Conservation (phyloP, 2,797 vertebrate genomes). For the Dicrostonyx torquatus region DNA sequence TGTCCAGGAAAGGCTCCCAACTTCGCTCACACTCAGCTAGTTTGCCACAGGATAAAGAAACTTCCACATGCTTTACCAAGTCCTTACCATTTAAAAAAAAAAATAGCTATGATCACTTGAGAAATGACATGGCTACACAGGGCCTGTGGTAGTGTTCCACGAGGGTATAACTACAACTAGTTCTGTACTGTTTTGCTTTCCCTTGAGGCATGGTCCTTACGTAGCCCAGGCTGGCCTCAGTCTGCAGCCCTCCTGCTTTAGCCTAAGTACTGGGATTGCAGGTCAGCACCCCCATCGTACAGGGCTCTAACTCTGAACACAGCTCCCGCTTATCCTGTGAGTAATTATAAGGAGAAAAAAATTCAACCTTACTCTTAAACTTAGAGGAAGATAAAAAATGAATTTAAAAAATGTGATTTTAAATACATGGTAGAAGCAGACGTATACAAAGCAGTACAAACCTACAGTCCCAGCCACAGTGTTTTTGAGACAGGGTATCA, state of each 20-base stretch:
- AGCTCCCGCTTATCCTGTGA: neutral
- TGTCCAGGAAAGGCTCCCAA: constrained; percentile 62
- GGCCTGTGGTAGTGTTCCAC: neutral
- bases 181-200: neutral
- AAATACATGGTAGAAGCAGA: neutral
- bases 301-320: neutral
- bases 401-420: constrained; percentile 9
- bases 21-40: constrained; percentile 28
- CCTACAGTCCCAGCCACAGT: neutral
- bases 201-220: neutral
- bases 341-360: neutral
- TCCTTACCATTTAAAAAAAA: constrained; percentile 35
- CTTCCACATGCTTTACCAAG: neutral
- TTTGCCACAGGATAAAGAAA: constrained; percentile 33
- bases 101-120: constrained; percentile 19
- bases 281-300: neutral
- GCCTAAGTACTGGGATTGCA: neutral
- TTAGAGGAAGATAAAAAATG: constrained; percentile 23
- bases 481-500: neutral
- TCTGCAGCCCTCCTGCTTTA: neutral
- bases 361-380: neutral
- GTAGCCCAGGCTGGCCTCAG: neutral
- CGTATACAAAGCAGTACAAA: neutral
- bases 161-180: neutral
- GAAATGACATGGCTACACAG: neutral